A percentile compares a stretch with the other conserved stretches of the same genome.
phyloP scores from a whole-genome alignment of 2,888 invertebrate species.

The Orchesella flavescens region DNA sequence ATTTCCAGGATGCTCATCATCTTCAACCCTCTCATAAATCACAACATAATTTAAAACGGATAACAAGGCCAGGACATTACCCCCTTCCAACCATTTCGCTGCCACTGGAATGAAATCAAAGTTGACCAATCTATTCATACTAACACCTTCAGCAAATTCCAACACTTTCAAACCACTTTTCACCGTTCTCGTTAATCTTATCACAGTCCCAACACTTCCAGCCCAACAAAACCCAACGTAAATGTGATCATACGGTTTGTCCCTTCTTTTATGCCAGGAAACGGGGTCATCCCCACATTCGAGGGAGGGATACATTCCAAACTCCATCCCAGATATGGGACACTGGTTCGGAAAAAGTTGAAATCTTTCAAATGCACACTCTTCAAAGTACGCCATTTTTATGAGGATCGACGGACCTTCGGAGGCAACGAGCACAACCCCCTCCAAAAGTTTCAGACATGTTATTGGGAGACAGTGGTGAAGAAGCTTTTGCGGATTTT shows the following conservation, averaged over 20 bases:
- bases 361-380: conserved; percentile 31
- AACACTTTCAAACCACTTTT: conserved; percentile 17
- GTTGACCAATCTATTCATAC: conserved; percentile 9
- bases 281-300: conserved; percentile 30
- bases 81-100: conserved; percentile 55
- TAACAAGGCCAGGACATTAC: conserved; percentile 34
- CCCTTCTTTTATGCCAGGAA: neutral
- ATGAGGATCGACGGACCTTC: conserved; percentile 58
- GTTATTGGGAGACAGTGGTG: conserved; percentile 59
- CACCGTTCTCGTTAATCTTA: conserved; percentile 23
- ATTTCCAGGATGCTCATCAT: neutral
- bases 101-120: conserved; percentile 58
- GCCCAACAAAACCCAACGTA: conserved; percentile 58
- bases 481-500: conserved; percentile 12
- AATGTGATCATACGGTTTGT: conserved; percentile 36
- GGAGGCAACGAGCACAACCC: conserved; percentile 36
- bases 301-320: conserved; percentile 10
- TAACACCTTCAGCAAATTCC: neutral
- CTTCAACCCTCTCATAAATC: conserved; percentile 39
- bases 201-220: conserved; percentile 44
- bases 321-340: conserved; percentile 57
- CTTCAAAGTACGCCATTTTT: conserved; percentile 47
- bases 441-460: conserved; percentile 45
- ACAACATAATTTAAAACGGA: conserved; percentile 57
- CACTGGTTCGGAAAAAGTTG: conserved; percentile 62